Evolutionary conservation across 2,888 invertebrate genomes (phyloP).

Genomic region (Leptothorax acervorum): DNA sequence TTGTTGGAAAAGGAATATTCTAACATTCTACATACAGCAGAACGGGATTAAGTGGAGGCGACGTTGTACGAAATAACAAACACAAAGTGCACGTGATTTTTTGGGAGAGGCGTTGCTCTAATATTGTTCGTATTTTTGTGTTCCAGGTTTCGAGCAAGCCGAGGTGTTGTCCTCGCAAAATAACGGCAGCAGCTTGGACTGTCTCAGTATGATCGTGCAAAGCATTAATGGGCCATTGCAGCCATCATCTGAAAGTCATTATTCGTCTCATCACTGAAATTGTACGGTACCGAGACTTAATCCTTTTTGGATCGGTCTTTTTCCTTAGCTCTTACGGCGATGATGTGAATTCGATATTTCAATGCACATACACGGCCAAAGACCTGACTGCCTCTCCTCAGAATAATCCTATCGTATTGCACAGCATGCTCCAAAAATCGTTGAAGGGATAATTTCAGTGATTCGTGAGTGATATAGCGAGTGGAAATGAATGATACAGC

Average conservation of each 20-base stretch:
- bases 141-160: constrained; percentile 81
- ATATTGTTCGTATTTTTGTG: constrained; percentile 29
- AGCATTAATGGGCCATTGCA: constrained; percentile 87
- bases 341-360: not conserved
- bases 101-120: not conserved
- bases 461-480: not conserved
- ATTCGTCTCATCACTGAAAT: constrained; percentile 76
- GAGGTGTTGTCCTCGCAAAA: constrained; percentile 80
- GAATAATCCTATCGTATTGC: not conserved
- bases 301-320: constrained; percentile 37
- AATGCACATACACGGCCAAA: not conserved
- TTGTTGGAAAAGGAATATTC: not conserved
- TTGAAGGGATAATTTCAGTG: not conserved
- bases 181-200: constrained; percentile 88
- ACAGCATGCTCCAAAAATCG: not conserved
- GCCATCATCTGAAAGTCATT: constrained; percentile 75
- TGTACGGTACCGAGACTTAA: constrained; percentile 66
- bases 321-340: not conserved
- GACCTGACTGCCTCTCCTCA: not conserved
- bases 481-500: not conserved
- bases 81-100: not conserved
- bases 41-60: not conserved
- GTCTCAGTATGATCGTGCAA: constrained; percentile 90
- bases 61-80: not conserved
- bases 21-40: not conserved